These are phyloP conservation scores for Tortricodes alternella DNA, from an alignment of 2,888 invertebrate species.

Conservation along the genomic window DNA sequence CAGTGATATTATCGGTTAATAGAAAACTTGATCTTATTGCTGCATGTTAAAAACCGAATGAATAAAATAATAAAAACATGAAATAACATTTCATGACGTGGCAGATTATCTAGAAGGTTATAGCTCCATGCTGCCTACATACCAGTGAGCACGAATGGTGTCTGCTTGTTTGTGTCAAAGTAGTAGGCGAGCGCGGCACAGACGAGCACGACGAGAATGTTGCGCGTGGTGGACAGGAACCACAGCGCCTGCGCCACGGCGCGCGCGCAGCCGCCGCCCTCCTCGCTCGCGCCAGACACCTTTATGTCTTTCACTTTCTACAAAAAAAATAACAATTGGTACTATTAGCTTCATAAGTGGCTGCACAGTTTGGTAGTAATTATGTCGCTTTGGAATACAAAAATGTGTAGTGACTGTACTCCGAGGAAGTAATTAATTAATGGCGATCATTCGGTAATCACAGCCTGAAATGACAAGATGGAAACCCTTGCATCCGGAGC, in stretches of 20 bases:
- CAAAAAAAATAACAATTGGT: conserved; percentile 39
- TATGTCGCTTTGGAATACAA: no score
- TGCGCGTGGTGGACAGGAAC: conserved; percentile 88
- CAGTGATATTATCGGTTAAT: no score
- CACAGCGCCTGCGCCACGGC: conserved; percentile 83
- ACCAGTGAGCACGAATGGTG: conserved; percentile 87
- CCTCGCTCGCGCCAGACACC: conserved; percentile 50
- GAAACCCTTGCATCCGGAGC: conserved; percentile 8
- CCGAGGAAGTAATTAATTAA: no score
- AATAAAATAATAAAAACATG: no score
- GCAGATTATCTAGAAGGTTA: no score
- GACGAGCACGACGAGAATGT: conserved; percentile 88
- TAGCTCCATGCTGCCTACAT: conserved; percentile 33
- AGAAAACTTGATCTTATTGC: no score
- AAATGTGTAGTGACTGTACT: no score
- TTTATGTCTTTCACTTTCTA: conserved; percentile 89
- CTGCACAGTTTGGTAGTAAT: no score
- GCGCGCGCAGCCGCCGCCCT: conserved; percentile 50
- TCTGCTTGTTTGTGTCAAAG: conserved; percentile 82
- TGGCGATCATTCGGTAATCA: conserved; percentile 3
- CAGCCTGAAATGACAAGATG: neutral
- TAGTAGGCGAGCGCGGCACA: conserved; percentile 86
- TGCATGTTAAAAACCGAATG: no score
- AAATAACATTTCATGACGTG: no score
- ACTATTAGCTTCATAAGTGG: no score